A percentile compares a stretch with the other conserved stretches of the same genome.
phyloP scores from a whole-genome alignment of 2,797 vertebrate genomes.

The Propithecus deckenii region DNA sequence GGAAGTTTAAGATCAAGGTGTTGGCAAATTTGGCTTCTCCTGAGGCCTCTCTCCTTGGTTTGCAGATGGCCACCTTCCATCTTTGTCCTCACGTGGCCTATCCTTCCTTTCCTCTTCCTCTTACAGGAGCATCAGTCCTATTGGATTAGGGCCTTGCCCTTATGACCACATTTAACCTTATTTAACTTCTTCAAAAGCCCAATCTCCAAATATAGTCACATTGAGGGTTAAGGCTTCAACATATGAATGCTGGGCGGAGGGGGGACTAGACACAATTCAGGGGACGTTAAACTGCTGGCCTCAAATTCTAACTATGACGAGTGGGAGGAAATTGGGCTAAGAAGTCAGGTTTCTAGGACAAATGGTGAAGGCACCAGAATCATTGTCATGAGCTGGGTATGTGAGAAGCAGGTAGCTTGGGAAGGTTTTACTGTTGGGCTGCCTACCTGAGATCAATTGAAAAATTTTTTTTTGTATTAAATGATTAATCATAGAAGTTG shows the following conservation, averaged over 20 bases:
- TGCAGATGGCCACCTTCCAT: rapidly evolving
- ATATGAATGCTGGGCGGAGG: rapidly evolving
- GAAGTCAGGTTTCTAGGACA: not conserved
- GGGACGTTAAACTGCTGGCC: not conserved
- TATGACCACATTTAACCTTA: not conserved
- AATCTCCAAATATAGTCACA: not conserved
- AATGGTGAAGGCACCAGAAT: not conserved
- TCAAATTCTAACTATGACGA: not conserved
- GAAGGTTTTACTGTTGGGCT: not conserved
- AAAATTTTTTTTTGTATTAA: not conserved
- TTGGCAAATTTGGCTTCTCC: not conserved
- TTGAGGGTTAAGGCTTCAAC: not conserved
- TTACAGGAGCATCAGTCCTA: rapidly evolving
- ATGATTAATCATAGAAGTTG: not conserved
- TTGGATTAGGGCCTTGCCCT: too few species aligned
- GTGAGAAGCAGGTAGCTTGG: not conserved
- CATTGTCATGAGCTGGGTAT: too few species aligned
- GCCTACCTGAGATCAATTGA: not conserved
- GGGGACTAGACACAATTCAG: not conserved
- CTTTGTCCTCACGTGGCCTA: too few species aligned
- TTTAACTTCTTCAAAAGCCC: not conserved
- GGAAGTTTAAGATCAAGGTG: not conserved
- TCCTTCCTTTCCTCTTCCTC: not conserved
- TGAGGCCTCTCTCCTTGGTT: not conserved
- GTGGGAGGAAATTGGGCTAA: not conserved